Base-by-base conservation (phyloP, 2,797 vertebrate species). In the Gymnothorax reevesii region DNA sequence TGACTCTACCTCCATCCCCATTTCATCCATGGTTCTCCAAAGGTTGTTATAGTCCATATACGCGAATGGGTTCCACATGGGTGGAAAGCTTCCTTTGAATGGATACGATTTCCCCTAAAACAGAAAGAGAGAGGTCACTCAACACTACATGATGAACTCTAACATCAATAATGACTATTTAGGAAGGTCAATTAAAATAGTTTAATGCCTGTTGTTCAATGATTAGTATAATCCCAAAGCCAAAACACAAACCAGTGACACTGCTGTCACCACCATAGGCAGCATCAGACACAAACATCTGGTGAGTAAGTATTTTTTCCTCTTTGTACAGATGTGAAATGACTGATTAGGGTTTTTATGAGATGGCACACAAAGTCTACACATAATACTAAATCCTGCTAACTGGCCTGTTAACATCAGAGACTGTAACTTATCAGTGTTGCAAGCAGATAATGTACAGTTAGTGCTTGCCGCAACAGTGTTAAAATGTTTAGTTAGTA, bases 11-110 rank as follows among this genome's bases (percentile, higher is more conserved):
- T 99, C 97, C 89, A 93, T 90, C 55, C 98, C 98, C 98, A 99
- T 99, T 89, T 97, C 90, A 91, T 99, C 98, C 93, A 99, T 95
- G 0, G 96, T 99, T 91, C 98, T 97, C 95, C 96, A 99, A 0
- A 99, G 93, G 93, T 98, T 98, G 94, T 98, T 99, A 93, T 96
- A 96, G 95, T 99, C 98, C 94, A 99, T 85, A 85, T 95, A 90
- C 55, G 94, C 91, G n/a, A 99, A 60, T 0, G 98, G 98, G 94
- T 98, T 99, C 98, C 98, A 98, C 90, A 96, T 90, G 71, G 97
- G 93, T 82, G 98, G 98, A 1, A 99, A 97, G 0, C 97, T 84
- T 52, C 97, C 96, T 91, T 93, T 97, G 92, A 98, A 99, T 0
- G 97, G 90, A 91, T 97, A 96, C 15, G 98, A 96, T 92, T 97